Evolutionary conservation across 2,888 invertebrate species (phyloP), one percentile per base, ranked within the genome.

Genomic region (Campoplex nolae): DNA sequence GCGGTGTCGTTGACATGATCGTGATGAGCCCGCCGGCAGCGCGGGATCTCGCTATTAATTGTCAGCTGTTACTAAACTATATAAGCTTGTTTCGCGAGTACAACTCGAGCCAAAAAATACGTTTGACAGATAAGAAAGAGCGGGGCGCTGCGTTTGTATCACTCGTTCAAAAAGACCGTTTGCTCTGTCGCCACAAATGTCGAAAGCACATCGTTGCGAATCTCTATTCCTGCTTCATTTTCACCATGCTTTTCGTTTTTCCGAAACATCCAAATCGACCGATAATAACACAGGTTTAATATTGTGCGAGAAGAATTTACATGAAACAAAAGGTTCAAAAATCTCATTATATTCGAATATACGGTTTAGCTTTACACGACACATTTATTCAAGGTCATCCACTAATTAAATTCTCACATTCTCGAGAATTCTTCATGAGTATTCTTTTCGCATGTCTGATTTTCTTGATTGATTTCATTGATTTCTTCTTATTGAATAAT

Each of bases 1-100:
- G 89, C 77, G 92, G 91, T 45, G 89, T 90, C 86, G 92, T 90
- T 88, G 92, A 85, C 92, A 92, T 91, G 71, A 62, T 85, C 42
- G 51, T 78, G 71, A 28, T 56, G 54, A 35, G 38, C 54, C 6
- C 56, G n/a, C 56, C 51, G 71, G 9, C 51, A 32, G n/a, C 32
- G 71, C 48, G 71, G 48, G 51, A 71, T 71, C 74, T 74, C 38
- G 67, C 38, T 68, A 68, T 38, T 78, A 82, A 85, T 85, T 82
- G 77, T 82, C 78, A 82, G 82, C 82, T 68, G 77, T 67, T 82
- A 65, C 73, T 54, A 79, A 70, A 68, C 38, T 32, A 54, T 35
- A 42, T 18, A 51, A 56, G 28, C 28, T 7, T 56, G 42, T 54
- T 54, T 74, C 56, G 8, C 8, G 38, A 38, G 54, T 8, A 74